Evolutionary conservation across 1,140 invertebrate species (phyloP).

Genomic region (Danaus plexippus): DNA sequence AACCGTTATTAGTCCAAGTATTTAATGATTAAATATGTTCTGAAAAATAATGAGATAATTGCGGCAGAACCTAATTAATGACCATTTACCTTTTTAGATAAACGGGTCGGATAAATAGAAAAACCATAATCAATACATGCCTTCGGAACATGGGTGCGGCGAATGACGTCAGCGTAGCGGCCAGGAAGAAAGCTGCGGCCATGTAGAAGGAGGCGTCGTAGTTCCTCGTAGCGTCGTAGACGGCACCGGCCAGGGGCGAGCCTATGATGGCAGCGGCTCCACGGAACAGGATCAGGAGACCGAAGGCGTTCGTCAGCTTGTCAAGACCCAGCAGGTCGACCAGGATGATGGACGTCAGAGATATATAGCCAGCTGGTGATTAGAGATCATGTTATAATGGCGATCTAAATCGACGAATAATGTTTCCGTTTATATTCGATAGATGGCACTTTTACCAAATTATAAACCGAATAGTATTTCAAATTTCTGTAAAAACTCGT

Average conservation of each 20-base stretch:
- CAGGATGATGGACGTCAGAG: constrained; percentile 96
- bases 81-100: no score
- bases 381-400: not conserved
- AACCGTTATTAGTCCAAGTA: no score
- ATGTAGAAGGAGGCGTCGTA: constrained; percentile 94
- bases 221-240: constrained; percentile 89
- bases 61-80: no score
- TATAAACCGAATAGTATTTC: no score
- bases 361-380: constrained; percentile 94
- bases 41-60: no score
- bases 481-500: no score
- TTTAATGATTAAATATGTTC: no score
- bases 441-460: no score
- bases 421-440: no score
- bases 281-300: constrained; percentile 93
- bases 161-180: constrained; percentile 89
- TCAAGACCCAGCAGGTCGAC: constrained; percentile 96
- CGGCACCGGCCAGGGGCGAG: constrained; percentile 85
- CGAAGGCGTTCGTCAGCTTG: constrained; percentile 97
- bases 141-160: constrained; percentile 84
- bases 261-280: constrained; percentile 92
- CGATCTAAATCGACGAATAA: no score
- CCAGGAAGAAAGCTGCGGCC: constrained; percentile 89
- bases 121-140: constrained; percentile 36
- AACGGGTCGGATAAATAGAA: no score